Conservation (phyloP, 2,797 vertebrate species). For the Gallinago nigripennis region DNA sequence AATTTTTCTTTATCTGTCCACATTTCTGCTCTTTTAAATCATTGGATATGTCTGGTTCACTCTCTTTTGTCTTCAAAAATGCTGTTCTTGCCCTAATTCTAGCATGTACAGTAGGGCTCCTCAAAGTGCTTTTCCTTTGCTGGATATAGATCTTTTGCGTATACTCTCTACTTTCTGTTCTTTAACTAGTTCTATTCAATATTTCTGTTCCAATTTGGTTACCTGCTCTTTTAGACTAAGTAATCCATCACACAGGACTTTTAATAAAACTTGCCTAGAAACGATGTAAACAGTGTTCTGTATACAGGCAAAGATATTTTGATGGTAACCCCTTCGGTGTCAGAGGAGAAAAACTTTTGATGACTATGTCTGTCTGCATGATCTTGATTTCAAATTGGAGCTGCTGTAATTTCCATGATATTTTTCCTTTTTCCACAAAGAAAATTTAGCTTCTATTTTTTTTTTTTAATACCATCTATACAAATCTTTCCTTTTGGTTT, state of each 20-base stretch:
- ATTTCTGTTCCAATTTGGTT: background rate
- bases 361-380: background rate
- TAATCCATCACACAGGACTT: background rate
- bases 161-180: background rate
- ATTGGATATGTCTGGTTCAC: background rate
- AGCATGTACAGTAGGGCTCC: background rate
- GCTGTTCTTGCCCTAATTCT: background rate
- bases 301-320: background rate
- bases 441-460: background rate
- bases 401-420: background rate
- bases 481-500: background rate
- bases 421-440: background rate
- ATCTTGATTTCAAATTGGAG: background rate
- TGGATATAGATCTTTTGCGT: background rate
- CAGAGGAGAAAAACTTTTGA: background rate
- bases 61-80: background rate
- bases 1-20: background rate
- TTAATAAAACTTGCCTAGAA: background rate
- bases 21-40: background rate
- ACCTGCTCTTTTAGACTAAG: background rate
- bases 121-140: background rate
- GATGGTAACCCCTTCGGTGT: background rate
- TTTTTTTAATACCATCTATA: background rate
- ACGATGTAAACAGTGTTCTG: background rate
- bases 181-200: background rate